A percentile compares a stretch with the other conserved stretches of the same genome.
phyloP scores from a whole-genome alignment of 2,113 vertebrate genomes.

The Macquaria ambigua region DNA sequence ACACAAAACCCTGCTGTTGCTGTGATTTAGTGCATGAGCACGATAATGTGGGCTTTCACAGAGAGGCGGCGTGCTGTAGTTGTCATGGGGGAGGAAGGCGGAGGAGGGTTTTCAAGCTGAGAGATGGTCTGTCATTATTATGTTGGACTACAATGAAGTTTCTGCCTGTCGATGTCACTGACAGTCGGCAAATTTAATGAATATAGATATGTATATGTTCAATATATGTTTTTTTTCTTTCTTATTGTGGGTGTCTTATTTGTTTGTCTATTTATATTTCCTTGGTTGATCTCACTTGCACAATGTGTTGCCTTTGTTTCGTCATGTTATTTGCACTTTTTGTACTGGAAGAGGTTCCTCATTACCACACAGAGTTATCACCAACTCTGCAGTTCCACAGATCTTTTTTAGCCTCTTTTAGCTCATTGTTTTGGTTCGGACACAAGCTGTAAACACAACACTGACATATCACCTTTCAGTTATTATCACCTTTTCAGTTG shows the following conservation, averaged over 20 bases:
- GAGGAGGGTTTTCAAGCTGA: conserved; percentile 40
- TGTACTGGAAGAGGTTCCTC: neutral
- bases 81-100: conserved; percentile 17
- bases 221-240: neutral
- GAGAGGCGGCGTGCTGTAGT: neutral
- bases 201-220: neutral
- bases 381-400: too few relatives aligned
- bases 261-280: neutral
- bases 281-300: neutral
- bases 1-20: conserved; percentile 3
- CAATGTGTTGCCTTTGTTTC: neutral
- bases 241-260: neutral
- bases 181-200: neutral
- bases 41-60: conserved; percentile 20
- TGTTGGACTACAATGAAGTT: neutral
- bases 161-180: neutral
- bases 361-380: too few relatives aligned
- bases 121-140: neutral
- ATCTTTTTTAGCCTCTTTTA: too few relatives aligned
- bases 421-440: too few relatives aligned
- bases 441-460: too few relatives aligned
- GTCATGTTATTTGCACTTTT: neutral
- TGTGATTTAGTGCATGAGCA: neutral
- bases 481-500: too few relatives aligned
- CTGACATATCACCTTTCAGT: too few relatives aligned